Evolutionary conservation across 2,113 vertebrate genomes (phyloP).

Genomic region (Platichthys flesus): DNA sequence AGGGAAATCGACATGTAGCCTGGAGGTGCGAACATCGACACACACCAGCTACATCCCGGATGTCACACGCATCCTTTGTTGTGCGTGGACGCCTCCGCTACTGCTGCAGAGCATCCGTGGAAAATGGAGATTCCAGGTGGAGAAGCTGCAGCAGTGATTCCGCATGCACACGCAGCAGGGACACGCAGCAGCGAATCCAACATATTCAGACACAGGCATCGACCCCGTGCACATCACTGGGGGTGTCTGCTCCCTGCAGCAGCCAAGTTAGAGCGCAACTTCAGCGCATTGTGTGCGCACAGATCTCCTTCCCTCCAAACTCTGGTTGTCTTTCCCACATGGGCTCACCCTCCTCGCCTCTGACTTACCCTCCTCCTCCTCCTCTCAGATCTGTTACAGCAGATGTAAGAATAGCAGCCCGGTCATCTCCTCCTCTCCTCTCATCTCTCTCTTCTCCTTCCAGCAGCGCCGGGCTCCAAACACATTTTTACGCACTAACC

Average conservation of each 20-base stretch:
- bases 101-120: constrained; percentile 41
- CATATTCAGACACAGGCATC: neutral
- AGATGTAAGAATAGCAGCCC: constrained; percentile 54
- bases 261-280: constrained; percentile 63
- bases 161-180: neutral
- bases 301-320: constrained; percentile 33
- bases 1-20: neutral
- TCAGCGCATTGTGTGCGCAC: constrained; percentile 55
- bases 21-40: constrained; percentile 5
- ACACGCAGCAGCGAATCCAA: neutral
- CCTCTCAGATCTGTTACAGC: constrained; percentile 50
- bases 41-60: constrained; percentile 22
- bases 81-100: constrained; percentile 29
- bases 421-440: constrained; percentile 53
- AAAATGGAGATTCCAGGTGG: constrained; percentile 49
- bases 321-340: neutral
- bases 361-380: constrained; percentile 47
- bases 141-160: constrained; percentile 4
- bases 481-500: constrained; percentile 73
- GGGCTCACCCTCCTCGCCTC: constrained; percentile 49
- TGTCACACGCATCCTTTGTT: constrained; percentile 68
- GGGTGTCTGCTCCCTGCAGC: constrained; percentile 2
- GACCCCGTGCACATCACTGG: neutral
- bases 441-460: constrained; percentile 57
- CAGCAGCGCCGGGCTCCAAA: constrained; percentile 70